phyloP scores from a whole-genome alignment of 2,113 vertebrate genomes.

The Pseudois nayaur region DNA sequence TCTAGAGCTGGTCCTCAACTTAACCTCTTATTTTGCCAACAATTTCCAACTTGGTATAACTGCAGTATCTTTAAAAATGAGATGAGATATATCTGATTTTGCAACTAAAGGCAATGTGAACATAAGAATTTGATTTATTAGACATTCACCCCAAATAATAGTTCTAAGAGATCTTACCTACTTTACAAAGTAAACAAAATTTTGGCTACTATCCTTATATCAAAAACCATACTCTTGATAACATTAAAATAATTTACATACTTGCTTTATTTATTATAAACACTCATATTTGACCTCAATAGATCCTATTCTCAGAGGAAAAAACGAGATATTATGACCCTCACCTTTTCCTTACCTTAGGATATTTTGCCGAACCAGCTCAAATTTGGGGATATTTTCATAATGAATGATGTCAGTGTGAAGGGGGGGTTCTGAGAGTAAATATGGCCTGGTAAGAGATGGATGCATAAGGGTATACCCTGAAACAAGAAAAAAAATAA shows the following conservation, averaged over 20 bases:
- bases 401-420: slow-evolving; percentile 99
- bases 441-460: slow-evolving; percentile 94
- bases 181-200: not conserved
- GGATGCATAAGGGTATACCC: slow-evolving; percentile 99
- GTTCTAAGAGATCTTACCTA: not conserved
- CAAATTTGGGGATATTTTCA: slow-evolving; percentile 96
- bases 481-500: slow-evolving; percentile 72
- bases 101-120: not conserved
- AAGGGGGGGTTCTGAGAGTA: slow-evolving; percentile 93
- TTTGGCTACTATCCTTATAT: not conserved
- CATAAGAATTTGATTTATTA: not conserved
- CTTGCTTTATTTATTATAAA: not conserved
- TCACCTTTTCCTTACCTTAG: slow-evolving; percentile 84
- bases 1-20: not conserved
- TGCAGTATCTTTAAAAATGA: not conserved
- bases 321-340: not conserved
- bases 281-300: not conserved
- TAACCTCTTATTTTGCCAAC: not conserved
- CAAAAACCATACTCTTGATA: not conserved
- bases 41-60: not conserved
- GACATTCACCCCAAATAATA: not conserved
- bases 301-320: not conserved
- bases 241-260: not conserved
- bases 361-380: slow-evolving; percentile 94
- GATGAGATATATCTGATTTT: not conserved